Base-by-base conservation (phyloP, 64 coral and sea anemone genomes). In the Montipora capricornis region DNA sequence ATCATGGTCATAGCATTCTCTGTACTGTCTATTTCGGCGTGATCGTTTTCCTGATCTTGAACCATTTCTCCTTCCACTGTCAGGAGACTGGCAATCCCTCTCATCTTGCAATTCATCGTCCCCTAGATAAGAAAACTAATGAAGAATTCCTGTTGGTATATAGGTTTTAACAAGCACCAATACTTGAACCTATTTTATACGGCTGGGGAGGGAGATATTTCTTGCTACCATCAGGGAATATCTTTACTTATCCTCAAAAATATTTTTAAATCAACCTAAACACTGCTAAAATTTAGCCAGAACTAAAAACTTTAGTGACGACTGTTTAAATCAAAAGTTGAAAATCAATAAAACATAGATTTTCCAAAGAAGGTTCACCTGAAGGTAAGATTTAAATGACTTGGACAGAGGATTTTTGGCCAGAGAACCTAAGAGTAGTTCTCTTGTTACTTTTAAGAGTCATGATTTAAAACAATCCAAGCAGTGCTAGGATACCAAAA, bases 41-140 rank as follows among this genome's bases (percentile, higher is more conserved):
- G 82, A 50, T 24, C 82, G 45, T 51, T 73, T 86, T 70, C 82
- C 82, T 13, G 64, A 24, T 86, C 82, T 86, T 69, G 82, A 71
- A 2, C 82, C 82, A 73, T 86, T 86, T 50, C 82, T 86, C 50
- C 66, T 70, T 51, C 44, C 47, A 71, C 44, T 68, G 19, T 86
- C 82, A 51, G 82, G 82, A 6, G 82, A 86, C 45, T 86, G 62
- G 20, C 64, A 86, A 20, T 86, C 68, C 66, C 66, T 49, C 1
- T 71, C 17, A 48, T 86, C 82, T 71, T 15, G 66, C 45, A 86
- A 24, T 86, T 86, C 82, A 86, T 86, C 82, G 12, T 86, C 64
- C 68, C 82, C 82, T 50, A 86, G 20, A 19, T 86, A 71, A 70
- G 82, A 22, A 11, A 51, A 86, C 82, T 86, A 49, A 50, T 1